Evolutionary conservation across 92 coral and sea anemone genomes (phyloP), one percentile per base, ranked within the genome.

Genomic region (Porites evermanni): DNA sequence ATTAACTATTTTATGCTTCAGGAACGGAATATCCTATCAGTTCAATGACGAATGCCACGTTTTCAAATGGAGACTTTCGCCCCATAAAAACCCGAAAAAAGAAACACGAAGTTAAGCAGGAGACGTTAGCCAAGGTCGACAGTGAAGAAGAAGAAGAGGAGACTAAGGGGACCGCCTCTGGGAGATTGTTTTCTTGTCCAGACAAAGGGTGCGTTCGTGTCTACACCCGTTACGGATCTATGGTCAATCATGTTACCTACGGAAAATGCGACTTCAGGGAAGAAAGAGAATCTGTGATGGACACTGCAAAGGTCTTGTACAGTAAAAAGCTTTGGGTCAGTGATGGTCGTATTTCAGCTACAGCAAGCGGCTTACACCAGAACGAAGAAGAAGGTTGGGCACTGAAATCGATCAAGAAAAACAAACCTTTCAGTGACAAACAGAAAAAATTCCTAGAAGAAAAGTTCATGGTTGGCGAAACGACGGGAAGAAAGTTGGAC

Each of bases 381-480:
- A 84, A 29, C 32, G 79, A 26, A 19, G 82, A 75, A 58, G 82
- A 84, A 38, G 82, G 88, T 6, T 84, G 88, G 88, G 82, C 82
- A 3, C 78, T 84, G 73, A 64, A 70, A 74, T 10, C 81, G 64
- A 59, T 68, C n/a, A 84, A 84, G 56, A 84, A 60, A 60, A 44
- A 72, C 12, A 75, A 72, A 61, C 58, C 88, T 18, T 84, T 84
- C 13, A 84, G 80, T 29, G 82, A 84, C 73, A 84, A 74, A 84
- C 88, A 64, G 88, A 84, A 20, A 60, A 52, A 20, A 7, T 84
- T 84, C 60, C 81, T 84, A 18, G 81, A 84, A 70, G 88, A 84
- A 74, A 84, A 73, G 56, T 86, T 86, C 89, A 77, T 67, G 82
- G 16, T 86, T 66, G 89, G 90, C 32, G 80, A 86, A 77, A 84